These are phyloP conservation scores for Tachycineta bicolor DNA, from an alignment of 2,113 vertebrate genomes.

Conservation along the genomic window DNA sequence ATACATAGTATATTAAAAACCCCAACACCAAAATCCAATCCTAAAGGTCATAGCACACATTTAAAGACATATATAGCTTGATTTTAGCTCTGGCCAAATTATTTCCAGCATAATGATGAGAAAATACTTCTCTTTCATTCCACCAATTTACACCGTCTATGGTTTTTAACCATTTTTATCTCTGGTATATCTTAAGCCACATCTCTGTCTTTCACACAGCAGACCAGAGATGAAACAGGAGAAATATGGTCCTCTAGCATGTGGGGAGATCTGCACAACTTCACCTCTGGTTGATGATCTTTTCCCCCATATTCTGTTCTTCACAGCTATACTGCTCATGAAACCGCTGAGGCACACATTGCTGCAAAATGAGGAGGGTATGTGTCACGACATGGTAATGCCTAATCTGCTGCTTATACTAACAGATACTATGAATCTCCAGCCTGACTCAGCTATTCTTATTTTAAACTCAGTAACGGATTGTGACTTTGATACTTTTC, in stretches of 20 bases:
- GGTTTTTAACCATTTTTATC: background rate
- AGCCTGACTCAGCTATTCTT: background rate
- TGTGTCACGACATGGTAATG: background rate
- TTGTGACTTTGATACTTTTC: background rate
- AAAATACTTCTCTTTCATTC: background rate
- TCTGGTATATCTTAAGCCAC: background rate
- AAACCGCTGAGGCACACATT: background rate
- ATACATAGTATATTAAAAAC: background rate
- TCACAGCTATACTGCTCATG: background rate
- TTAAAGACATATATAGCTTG: background rate
- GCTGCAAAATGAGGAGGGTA: background rate
- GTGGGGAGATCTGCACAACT: background rate
- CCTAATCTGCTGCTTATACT: background rate
- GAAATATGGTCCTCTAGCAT: background rate
- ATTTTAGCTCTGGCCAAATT: background rate
- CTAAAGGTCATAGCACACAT: background rate
- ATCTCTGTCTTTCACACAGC: background rate
- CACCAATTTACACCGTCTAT: rapidly evolving
- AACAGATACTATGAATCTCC: background rate
- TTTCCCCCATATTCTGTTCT: background rate
- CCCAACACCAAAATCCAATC: background rate
- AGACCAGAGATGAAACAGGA: background rate
- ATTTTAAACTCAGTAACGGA: background rate
- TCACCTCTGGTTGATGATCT: background rate
- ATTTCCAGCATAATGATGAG: background rate